Evolutionary conservation across 2,113 vertebrate genomes (phyloP).

Genomic region (Cisticola juncidis): DNA sequence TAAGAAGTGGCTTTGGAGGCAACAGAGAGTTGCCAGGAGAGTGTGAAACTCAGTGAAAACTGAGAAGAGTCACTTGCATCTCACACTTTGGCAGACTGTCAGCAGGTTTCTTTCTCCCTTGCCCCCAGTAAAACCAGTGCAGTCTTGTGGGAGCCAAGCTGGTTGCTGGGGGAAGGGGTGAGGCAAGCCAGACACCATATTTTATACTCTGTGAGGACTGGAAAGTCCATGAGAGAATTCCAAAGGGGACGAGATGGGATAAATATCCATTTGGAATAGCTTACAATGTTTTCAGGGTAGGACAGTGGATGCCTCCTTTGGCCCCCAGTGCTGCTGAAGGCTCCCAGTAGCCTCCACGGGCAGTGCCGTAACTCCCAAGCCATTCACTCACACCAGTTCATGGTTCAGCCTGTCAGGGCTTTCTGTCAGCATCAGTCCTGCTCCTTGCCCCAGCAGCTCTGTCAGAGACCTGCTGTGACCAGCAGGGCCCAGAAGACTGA

Average conservation of each 20-base stretch:
- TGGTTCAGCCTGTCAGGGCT: accelerated
- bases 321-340: neutral
- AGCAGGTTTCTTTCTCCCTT: neutral
- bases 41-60: neutral
- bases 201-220: neutral
- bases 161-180: accelerated
- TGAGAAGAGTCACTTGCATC: neutral
- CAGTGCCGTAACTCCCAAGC: neutral
- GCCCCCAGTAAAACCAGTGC: neutral
- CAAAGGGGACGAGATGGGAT: neutral
- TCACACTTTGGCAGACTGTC: neutral
- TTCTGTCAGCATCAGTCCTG: neutral
- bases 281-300: neutral
- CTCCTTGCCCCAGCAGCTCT: neutral
- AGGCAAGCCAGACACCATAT: neutral
- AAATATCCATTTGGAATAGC: neutral
- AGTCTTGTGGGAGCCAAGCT: neutral
- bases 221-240: neutral
- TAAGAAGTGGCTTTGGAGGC: neutral
- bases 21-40: neutral
- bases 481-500: neutral
- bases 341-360: neutral
- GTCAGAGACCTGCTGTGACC: neutral
- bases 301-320: neutral
- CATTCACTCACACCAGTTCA: accelerated